phyloP scores from a whole-genome alignment of 2,888 invertebrate genomes.

The Tricholauxania praeusta region DNA sequence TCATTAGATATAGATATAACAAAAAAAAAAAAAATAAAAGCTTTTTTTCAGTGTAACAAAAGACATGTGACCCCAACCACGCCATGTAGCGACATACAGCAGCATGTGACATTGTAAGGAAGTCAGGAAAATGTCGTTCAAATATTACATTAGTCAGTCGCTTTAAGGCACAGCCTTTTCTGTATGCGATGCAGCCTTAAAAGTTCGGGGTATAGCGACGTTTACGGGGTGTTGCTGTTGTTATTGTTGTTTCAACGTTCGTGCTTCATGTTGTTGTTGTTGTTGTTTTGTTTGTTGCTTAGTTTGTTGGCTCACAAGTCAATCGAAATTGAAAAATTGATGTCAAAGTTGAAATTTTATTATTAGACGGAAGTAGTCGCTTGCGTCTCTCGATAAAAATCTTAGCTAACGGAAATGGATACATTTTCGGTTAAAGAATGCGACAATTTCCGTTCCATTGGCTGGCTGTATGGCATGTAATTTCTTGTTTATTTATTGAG shows the following conservation, averaged over 20 bases:
- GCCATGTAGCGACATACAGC: too few species aligned
- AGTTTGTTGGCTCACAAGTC: neutral
- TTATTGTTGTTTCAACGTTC: neutral
- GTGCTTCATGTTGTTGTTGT: neutral
- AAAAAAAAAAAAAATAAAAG: too few species aligned
- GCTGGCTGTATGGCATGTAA: too few species aligned
- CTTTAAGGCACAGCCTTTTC: neutral
- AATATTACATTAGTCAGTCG: conserved; percentile 19
- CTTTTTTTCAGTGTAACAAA: too few species aligned
- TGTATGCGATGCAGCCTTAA: neutral
- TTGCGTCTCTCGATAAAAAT: neutral
- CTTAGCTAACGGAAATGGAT: conserved; percentile 25
- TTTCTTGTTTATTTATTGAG: too few species aligned
- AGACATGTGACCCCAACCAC: too few species aligned
- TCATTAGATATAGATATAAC: too few species aligned
- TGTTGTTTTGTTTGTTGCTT: too few species aligned
- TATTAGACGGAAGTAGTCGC: conserved; percentile 1
- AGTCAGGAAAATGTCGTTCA: conserved; percentile 16
- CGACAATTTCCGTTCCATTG: conserved; percentile 13
- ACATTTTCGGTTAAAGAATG: conserved; percentile 22
- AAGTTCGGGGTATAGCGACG: neutral
- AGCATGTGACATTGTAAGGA: neutral
- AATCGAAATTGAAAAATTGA: conserved; percentile 1
- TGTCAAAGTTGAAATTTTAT: conserved; percentile 23
- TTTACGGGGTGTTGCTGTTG: neutral